These are phyloP conservation scores for Cheumatopsyche charites DNA, from an alignment of 1,140 invertebrate genomes.

Conservation along the genomic window DNA sequence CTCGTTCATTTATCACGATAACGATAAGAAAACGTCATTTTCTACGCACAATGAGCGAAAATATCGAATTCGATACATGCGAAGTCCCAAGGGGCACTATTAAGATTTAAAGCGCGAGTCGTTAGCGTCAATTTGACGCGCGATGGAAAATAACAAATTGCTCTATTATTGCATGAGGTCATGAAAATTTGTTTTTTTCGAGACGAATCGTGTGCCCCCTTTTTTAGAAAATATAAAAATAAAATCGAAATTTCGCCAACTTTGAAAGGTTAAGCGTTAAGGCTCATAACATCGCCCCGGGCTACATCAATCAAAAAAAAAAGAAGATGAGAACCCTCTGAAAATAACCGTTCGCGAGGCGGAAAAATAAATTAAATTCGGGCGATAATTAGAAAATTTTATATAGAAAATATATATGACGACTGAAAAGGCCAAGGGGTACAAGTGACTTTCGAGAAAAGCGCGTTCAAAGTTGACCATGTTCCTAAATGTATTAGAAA, in stretches of 20 bases:
- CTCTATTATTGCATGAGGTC: neutral
- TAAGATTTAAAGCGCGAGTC: neutral
- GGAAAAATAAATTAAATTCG: conserved; percentile 3
- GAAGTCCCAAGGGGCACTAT: neutral
- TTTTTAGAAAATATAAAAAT: neutral
- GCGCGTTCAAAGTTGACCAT: no score
- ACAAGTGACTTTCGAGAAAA: no score
- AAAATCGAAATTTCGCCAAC: neutral
- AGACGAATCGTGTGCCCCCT: neutral
- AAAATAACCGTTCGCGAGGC: neutral
- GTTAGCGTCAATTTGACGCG: neutral
- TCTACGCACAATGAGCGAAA: no score
- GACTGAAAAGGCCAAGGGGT: no score
- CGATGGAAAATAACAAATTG: neutral
- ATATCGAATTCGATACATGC: neutral
- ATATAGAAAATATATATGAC: no score
- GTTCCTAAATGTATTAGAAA: no score
- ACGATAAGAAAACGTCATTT: no score
- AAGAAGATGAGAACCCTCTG: no score
- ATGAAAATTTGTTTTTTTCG: neutral
- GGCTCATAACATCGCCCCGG: conserved; percentile 5
- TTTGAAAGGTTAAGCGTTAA: conserved; percentile 8
- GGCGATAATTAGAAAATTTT: conserved; percentile 10
- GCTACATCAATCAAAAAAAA: conserved; percentile 14
- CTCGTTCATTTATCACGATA: no score